phyloP scores from a whole-genome alignment of 2,113 vertebrate species.

The Gobio gobio region DNA sequence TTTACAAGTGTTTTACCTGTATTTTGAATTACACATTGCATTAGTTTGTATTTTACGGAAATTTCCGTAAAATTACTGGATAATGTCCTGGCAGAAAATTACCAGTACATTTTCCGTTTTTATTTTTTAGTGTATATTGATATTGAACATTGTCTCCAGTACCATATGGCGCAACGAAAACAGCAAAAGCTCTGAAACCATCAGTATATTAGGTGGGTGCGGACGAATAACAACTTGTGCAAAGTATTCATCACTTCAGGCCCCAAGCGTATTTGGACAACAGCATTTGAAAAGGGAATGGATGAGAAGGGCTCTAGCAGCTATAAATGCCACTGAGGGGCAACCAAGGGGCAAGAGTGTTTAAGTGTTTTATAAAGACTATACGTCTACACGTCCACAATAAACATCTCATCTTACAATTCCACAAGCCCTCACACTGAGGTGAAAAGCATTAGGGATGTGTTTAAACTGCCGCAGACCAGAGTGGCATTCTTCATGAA shows the following conservation, averaged over 20 bases:
- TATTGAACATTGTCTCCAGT: too few relatives aligned
- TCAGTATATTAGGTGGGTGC: not conserved
- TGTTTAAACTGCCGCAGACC: not conserved
- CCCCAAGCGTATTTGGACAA: constrained; percentile 13
- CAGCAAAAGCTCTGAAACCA: not conserved
- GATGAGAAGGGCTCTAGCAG: not conserved
- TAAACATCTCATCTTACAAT: constrained; percentile 4
- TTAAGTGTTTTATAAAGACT: constrained; percentile 15
- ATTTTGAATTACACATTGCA: too few relatives aligned
- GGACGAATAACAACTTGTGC: constrained; percentile 27
- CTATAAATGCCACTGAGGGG: not conserved
- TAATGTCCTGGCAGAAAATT: too few relatives aligned
- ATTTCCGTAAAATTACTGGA: too few relatives aligned
- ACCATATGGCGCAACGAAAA: too few relatives aligned
- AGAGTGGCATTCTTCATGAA: not conserved
- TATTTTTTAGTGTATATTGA: too few relatives aligned
- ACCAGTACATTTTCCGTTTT: too few relatives aligned
- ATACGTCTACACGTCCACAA: not conserved
- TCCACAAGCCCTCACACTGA: not conserved
- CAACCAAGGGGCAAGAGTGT: not conserved
- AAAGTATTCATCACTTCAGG: constrained; percentile 7
- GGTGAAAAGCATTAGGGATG: not conserved
- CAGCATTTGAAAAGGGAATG: not conserved
- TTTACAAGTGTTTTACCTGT: too few relatives aligned
- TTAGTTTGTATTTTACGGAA: too few relatives aligned